These are phyloP conservation scores for Dreissena rostriformis DNA, from an alignment of 1,140 invertebrate genomes.

Conservation along the genomic window DNA sequence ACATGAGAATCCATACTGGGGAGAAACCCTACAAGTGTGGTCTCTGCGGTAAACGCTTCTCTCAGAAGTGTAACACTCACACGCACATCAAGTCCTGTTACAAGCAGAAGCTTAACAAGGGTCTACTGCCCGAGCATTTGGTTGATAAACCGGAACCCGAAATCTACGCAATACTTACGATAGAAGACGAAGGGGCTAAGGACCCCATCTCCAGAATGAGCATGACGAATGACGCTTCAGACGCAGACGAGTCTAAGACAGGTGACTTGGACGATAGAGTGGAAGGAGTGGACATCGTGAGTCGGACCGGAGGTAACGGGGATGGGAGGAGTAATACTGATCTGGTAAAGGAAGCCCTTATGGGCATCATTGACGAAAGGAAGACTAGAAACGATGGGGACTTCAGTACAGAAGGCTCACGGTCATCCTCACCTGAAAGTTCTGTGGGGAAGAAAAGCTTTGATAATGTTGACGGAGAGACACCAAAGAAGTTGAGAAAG, in stretches of 20 bases:
- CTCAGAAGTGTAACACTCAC: conserved; percentile 88
- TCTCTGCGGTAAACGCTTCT: conserved; percentile 98
- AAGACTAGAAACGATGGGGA: neutral
- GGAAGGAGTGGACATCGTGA: conserved; percentile 29
- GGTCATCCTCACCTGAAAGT: neutral
- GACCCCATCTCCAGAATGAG: neutral
- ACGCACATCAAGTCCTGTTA: conserved; percentile 51
- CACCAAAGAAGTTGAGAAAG: conserved; percentile 12
- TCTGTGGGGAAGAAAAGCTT: neutral
- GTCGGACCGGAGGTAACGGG: conserved; percentile 9
- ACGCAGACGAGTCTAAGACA: neutral
- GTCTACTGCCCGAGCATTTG: conserved; percentile 29
- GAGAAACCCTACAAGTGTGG: conserved; percentile 98
- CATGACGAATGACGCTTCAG: conserved; percentile 13
- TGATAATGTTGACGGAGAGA: neutral
- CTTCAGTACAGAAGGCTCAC: neutral
- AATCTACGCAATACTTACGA: conserved; percentile 29
- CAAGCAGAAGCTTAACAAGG: conserved; percentile 26
- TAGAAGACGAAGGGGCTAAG: neutral
- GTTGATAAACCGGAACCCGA: conserved; percentile 18
- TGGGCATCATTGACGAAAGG: conserved; percentile 46
- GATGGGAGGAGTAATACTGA: conserved; percentile 44
- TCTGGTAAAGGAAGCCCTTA: conserved; percentile 42
- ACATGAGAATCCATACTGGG: conserved; percentile 96
- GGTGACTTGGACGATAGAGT: neutral